Base-by-base conservation (phyloP, 35 echinoderm and acorn worm species). In the Heliocidaris tuberculata region DNA sequence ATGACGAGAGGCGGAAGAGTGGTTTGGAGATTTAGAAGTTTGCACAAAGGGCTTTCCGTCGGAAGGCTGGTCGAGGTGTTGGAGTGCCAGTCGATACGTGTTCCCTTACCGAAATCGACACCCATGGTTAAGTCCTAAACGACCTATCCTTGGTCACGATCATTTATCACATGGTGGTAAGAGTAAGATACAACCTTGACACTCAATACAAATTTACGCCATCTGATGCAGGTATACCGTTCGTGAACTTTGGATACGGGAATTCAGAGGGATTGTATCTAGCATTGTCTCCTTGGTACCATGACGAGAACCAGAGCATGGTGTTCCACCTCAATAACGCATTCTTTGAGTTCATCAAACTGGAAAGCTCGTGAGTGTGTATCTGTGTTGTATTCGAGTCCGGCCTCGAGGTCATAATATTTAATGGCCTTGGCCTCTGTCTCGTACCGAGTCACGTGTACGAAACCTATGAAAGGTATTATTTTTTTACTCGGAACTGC, bases 311-410 rank as follows among this genome's bases (percentile, higher is more conserved):
- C 12, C 87, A 42, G 21, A 48, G 47, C 24, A 47, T 89, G 87
- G 31, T 32, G 15, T 89, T 89, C 19, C 35, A 11, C 17, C 29
- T 31, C 17, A 89, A 16, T n/a, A n/a, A 47, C 16, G 47, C 31
- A 5, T 89, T 89, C 47, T 89, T 89, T 27, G 87, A 89, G 87
- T 89, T 89, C 47, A 89, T 89, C 87, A 89, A 30, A 48, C 87
- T 89, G 4, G 31, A 89, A 24, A 19, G 31, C 31, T 47, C 87
- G 87, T 89, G 47, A 89, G 87, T 89, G 16, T 42, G 10, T 88
- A 31, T 88, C 13, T 35, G 8, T 0, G 7, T 86, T 19, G 8
- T 12, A 30, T 9, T n/a, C n/a, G n/a, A n/a, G 6, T 86, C 2
- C 13, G 21, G 10, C 85, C 7, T 11, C 10, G 10, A 35, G 10